These are phyloP conservation scores for Drosophila kurseongensis DNA, from an alignment of 1,140 invertebrate species.

Conservation along the genomic window DNA sequence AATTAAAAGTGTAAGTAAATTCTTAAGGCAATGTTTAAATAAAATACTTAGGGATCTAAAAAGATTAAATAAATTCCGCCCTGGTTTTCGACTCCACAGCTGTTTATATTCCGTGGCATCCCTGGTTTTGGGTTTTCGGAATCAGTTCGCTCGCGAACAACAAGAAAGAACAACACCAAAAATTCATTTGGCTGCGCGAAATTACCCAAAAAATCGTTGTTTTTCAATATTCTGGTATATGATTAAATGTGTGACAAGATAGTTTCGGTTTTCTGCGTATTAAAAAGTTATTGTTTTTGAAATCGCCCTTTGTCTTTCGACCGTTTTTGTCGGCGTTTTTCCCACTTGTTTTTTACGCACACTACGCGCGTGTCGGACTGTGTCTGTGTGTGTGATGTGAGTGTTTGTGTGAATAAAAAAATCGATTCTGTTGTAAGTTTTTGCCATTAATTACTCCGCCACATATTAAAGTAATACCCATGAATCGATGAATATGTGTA, in stretches of 20 bases:
- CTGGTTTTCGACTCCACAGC: slow-evolving; percentile 22
- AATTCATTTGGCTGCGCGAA: slow-evolving; percentile 46
- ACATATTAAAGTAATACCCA: slow-evolving; percentile 52
- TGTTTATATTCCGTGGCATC: slow-evolving; percentile 3
- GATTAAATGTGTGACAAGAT: neutral
- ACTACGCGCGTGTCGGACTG: slow-evolving; percentile 5
- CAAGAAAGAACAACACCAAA: slow-evolving; percentile 18
- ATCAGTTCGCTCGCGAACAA: slow-evolving; percentile 29
- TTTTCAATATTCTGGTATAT: slow-evolving; percentile 1
- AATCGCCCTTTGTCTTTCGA: slow-evolving; percentile 10
- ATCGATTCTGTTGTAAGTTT: slow-evolving; percentile 76
- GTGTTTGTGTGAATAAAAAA: slow-evolving; percentile 54
- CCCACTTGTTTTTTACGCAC: slow-evolving; percentile 73
- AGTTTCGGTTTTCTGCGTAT: neutral
- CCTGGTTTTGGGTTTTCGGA: slow-evolving; percentile 8
- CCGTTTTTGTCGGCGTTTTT: slow-evolving; percentile 65
- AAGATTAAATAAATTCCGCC: slow-evolving; percentile 37
- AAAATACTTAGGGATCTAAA: neutral
- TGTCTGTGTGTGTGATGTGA: slow-evolving; percentile 20
- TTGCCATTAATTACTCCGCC: slow-evolving; percentile 51
- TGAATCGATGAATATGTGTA: slow-evolving; percentile 23
- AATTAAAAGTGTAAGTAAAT: slow-evolving; percentile 43
- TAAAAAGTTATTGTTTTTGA: neutral
- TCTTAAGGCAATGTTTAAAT: neutral
- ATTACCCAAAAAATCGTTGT: slow-evolving; percentile 13